Conservation (phyloP, 2,113 vertebrate species). For the Megalops atlanticus region DNA sequence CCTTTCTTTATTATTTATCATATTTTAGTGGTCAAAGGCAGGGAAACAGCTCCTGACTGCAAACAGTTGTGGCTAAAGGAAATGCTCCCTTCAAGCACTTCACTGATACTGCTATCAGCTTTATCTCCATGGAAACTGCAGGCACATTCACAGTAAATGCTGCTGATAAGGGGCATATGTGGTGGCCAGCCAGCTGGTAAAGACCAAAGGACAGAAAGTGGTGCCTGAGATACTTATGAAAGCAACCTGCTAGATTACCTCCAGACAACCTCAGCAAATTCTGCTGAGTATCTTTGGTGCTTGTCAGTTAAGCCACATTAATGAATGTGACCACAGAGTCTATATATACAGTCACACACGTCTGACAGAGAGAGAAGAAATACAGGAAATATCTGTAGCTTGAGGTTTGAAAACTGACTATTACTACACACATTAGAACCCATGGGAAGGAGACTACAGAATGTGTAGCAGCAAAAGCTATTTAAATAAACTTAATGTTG, state of each 20-base stretch:
- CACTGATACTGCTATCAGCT: not conserved
- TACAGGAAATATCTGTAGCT: not conserved
- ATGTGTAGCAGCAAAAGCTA: not conserved
- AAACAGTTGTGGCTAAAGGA: not conserved
- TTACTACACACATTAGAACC: not conserved
- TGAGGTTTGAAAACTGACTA: not conserved
- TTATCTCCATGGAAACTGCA: not conserved
- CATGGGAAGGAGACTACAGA: not conserved
- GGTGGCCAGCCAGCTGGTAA: not conserved
- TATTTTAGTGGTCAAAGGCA: not conserved
- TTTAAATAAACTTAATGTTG: too few relatives aligned
- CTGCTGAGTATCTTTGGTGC: too few relatives aligned
- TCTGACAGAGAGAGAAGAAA: not conserved
- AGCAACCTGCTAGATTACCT: not conserved
- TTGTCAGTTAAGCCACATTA: not conserved
- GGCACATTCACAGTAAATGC: not conserved
- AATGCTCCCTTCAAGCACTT: not conserved
- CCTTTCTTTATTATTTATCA: not conserved
- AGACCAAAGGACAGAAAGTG: not conserved
- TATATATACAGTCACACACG: not conserved
- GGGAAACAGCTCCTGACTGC: not conserved
- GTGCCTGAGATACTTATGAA: not conserved
- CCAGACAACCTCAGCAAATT: too few relatives aligned
- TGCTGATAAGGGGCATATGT: not conserved
- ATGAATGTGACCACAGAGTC: not conserved